Evolutionary conservation across 2,113 vertebrate genomes (phyloP), one percentile per base, ranked within the genome.

Genomic region (Hemicordylus capensis): DNA sequence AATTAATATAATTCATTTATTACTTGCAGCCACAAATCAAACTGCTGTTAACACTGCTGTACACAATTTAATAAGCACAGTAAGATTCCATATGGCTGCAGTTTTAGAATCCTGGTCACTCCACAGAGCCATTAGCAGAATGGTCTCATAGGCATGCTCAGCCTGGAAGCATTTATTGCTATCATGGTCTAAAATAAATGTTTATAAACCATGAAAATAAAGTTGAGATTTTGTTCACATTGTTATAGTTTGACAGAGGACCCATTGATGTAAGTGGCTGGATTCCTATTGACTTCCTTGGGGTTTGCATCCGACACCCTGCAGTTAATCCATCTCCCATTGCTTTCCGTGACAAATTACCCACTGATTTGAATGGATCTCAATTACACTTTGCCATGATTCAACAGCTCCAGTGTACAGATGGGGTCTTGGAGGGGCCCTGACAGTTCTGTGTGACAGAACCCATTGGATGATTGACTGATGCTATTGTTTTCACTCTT

Each of bases 1-100:
- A 96, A 96, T 96, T 96, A 96, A 96, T 97, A 95, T 95, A 96
- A 96, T 97, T 97, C 93, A 96, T 97, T 96, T 97, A 96, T 96
- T 96, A 96, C 95, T 96, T 95, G 93, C 95, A 96, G 93, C 92
- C 94, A 96, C 96, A 97, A 96, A 96, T 96, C 95, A 97, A 96
- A 95, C 95, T 75, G 82, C 93, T 96, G 95, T 97, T 96, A 96
- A 95, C 94, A 95, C 89, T 91, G 94, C 92, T 95, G 91, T 93
- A 93, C 88, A 73, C 93, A 94, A 96, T 96, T 97, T 95, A 96
- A 96, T 96, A 92, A 95, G 93, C 93, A 90, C 93, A 93, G 89
- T 93, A 95, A 94, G 93, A 94, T 96, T 96, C 95, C 96, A 96
- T 96, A 96, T 96, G 94, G 95, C 87, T 95, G 94, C 88, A 94